Evolutionary conservation across 2,888 invertebrate genomes (phyloP), one percentile per base, ranked within the genome.

Genomic region (Hydraecia micacea): DNA sequence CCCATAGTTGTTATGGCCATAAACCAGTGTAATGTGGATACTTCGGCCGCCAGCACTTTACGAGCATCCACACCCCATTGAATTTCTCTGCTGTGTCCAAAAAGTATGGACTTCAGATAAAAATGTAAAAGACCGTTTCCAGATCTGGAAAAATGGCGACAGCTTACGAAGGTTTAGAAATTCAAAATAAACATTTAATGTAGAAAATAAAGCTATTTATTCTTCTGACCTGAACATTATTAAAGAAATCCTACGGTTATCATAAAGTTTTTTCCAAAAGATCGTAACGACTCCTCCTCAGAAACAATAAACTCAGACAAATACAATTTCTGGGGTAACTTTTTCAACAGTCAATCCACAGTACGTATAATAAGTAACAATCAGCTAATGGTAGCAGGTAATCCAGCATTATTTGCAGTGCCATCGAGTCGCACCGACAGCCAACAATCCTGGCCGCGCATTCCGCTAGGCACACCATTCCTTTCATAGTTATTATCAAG

Each of bases 361-460:
- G 13, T 39, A 52, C 25, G 52, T 39, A 52, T 46, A 68, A 28
- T n/a, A 80, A 58, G 28, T 63, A 46, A 87, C 86, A 95, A 96
- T 95, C 94, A 93, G 90, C 89, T 95, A 95, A 95, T 95, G 95
- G 92, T 83, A 81, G 93, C 90, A 91, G 88, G 93, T 86, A 66
- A 89, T 85, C 92, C 91, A 82, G 88, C 79, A 80, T 88, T 95
- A 91, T 96, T 95, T 95, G 92, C 93, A 81, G 71, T 90, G 92
- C 93, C 89, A 92, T 96, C 92, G 86, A 92, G 90, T 81, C 79
- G 86, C 80, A 79, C 84, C 82, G 85, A 83, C 87, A 68, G 80
- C 70, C 79, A 89, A 89, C 83, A 84, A 80, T 75, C n/a, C 80
- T 62, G 49, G 68, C 76, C 83, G 80, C 78, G 72, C 73, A 75